Conservation (phyloP, 2,113 vertebrate genomes). For the Myotis davidii region DNA sequence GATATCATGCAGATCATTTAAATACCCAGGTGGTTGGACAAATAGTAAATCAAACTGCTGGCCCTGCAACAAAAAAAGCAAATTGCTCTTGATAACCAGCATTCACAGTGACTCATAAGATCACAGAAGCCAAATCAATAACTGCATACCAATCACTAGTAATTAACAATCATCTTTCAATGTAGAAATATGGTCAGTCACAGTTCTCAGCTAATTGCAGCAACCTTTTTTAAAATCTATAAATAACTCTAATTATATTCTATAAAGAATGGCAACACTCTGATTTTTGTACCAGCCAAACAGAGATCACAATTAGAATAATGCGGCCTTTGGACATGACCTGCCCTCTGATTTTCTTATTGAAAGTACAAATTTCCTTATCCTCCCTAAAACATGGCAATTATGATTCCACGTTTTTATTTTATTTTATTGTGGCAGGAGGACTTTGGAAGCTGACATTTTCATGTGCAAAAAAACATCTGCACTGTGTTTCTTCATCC, state of each 20-base stretch:
- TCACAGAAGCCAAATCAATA: conserved; percentile 1
- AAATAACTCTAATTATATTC: neutral
- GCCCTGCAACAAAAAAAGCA: neutral
- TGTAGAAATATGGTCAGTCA: neutral
- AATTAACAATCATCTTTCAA: conserved; percentile 3
- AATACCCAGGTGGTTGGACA: neutral
- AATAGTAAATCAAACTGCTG: conserved; percentile 42
- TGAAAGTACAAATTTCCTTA: neutral
- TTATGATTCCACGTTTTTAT: neutral
- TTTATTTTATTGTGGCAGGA: neutral
- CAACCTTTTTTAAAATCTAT: neutral
- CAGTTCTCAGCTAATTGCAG: neutral
- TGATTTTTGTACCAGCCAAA: neutral
- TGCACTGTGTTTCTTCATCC: neutral
- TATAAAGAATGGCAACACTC: neutral
- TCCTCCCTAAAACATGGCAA: neutral
- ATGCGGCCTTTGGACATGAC: neutral
- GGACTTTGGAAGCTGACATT: neutral
- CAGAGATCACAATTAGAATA: neutral
- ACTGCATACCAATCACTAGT: neutral
- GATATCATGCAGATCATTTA: conserved; percentile 43
- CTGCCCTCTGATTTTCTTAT: neutral
- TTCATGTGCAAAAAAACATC: neutral
- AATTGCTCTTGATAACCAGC: neutral
- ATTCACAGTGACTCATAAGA: neutral